phyloP scores from a whole-genome alignment of 2,797 vertebrate species.

The Poecilia gillii region DNA sequence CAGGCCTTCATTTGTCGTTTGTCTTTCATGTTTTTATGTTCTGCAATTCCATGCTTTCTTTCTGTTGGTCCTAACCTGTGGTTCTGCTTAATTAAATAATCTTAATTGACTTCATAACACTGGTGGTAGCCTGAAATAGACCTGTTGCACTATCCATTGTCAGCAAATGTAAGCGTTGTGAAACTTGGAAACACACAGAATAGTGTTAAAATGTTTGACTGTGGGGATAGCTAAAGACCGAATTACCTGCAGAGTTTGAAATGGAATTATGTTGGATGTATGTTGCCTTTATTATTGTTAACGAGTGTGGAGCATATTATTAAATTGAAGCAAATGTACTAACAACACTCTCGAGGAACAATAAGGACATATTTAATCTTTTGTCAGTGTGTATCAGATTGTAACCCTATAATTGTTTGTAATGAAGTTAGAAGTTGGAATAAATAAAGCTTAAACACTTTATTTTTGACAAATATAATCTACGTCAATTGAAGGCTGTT shows the following conservation, averaged over 20 bases:
- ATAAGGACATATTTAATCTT: slow-evolving; percentile 34
- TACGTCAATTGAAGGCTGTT: slow-evolving; percentile 47
- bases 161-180: not conserved
- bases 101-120: not conserved
- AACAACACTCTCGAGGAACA: slow-evolving; percentile 44
- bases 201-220: not conserved
- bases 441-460: slow-evolving; percentile 30
- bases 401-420: slow-evolving; percentile 45
- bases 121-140: not conserved
- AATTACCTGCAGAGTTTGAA: not conserved
- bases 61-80: not conserved
- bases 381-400: slow-evolving; percentile 43
- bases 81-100: not conserved
- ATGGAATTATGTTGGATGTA: not conserved
- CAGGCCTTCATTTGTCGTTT: not conserved
- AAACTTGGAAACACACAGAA: not conserved
- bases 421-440: slow-evolving; percentile 38
- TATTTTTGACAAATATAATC: slow-evolving; percentile 54
- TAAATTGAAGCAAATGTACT: slow-evolving; percentile 6
- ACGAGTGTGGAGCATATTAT: not conserved
- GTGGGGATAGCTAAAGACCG: not conserved
- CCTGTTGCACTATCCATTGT: not conserved
- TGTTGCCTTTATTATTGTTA: not conserved
- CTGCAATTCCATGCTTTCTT: not conserved
- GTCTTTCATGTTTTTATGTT: not conserved